A percentile compares a stretch with the other conserved stretches of the same genome.
Conservation (phyloP, 2,888 invertebrate species). For the Plutella xylostella region DNA sequence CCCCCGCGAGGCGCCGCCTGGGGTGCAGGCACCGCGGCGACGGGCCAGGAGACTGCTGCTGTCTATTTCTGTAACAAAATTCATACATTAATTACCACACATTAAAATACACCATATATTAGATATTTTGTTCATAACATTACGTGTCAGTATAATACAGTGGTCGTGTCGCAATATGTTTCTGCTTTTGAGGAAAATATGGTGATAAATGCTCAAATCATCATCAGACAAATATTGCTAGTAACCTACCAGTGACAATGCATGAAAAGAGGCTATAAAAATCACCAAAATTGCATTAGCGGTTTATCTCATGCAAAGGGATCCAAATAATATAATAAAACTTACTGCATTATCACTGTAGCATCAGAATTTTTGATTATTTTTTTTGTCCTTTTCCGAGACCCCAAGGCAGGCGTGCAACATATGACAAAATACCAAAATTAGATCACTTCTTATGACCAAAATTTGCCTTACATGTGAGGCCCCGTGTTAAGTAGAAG, state of each 20-base stretch:
- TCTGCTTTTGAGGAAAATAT: too few species aligned
- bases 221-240: constrained; percentile 1
- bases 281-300: not conserved
- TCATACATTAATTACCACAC: not conserved
- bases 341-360: constrained; percentile 65
- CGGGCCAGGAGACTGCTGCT: constrained; percentile 51
- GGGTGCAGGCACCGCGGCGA: constrained; percentile 45
- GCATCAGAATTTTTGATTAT: constrained; percentile 58
- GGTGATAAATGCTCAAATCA: too few species aligned
- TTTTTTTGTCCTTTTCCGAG: constrained; percentile 61
- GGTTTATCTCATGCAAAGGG: constrained; percentile 12
- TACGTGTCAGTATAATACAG: not conserved
- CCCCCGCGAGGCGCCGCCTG: constrained; percentile 50
- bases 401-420: constrained; percentile 67
- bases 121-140: not conserved
- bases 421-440: constrained; percentile 60
- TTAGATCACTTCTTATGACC: constrained; percentile 33
- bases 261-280: too few species aligned
- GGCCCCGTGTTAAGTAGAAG: constrained; percentile 26
- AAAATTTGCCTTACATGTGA: constrained; percentile 26
- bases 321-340: constrained; percentile 31
- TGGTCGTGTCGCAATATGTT: too few species aligned
- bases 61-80: constrained; percentile 64
- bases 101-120: not conserved
- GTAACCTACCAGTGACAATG: constrained; percentile 5